Evolutionary conservation across 2,797 vertebrate species (phyloP), one percentile per base, ranked within the genome.

Genomic region (Huso huso): DNA sequence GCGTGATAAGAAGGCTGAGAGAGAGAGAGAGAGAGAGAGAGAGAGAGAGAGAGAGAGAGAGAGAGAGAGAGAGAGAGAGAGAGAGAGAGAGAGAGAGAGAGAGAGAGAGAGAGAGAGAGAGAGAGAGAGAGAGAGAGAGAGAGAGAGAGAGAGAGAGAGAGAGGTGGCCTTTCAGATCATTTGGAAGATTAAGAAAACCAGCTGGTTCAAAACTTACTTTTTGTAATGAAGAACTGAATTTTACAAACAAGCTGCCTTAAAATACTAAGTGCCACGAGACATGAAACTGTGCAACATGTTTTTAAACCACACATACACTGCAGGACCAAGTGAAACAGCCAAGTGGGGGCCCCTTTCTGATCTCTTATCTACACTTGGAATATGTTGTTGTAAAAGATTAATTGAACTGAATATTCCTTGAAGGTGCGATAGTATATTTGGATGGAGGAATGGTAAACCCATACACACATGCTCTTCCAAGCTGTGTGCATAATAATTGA

Each of bases 1-100:
- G 90, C 94, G 11, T 99, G 88, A 90, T 79, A 73, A 51, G 69
- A 65, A 8, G 8, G 15, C n/a, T n/a, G 8, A 61, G 66, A 48
- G 10, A n/a, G 12, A 7, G 2, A n/a, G 59, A 48, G 60, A 8
- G 64, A 72, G 50, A 49, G 59, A 2, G 23, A 37, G 23, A 37
- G 23, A 37, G 61, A 74, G 10, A 15, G 64, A 6, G 51, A 12
- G 59, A n/a, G 11, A 8, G 59, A 61, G 58, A 63, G 53, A 9
- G 23, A 37, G 23, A 37, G 23, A 37, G 23, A 9, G 52, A 55
- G 52, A 37, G 23, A 37, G 23, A 37, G 23, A 37, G 23, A 37
- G 52, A 10, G 52, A 55, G 9, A 10, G 9, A 55, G 9, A 55
- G 52, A 55, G 2, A n/a, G 59, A 48, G 60, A 8, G 64, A 72